These are phyloP conservation scores for Ganaspis sp. DNA, from an alignment of 1,140 invertebrate species.

Conservation along the genomic window DNA sequence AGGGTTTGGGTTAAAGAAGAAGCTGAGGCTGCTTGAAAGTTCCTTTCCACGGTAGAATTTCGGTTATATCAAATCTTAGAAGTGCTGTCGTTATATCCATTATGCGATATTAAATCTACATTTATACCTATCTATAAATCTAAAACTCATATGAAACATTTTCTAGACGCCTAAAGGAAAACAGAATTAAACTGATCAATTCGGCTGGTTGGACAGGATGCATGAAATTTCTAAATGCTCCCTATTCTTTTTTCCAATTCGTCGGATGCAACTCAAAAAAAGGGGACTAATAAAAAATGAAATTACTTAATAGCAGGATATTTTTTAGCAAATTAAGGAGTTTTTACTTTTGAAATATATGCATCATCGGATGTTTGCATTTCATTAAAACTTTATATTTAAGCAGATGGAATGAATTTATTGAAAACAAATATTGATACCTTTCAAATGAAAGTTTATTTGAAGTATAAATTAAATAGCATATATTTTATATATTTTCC, in stretches of 20 bases:
- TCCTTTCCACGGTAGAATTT: conserved; percentile 7
- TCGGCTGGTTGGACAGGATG: too few species aligned
- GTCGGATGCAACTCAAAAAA: too few species aligned
- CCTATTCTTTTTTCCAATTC: too few species aligned
- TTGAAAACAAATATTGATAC: neutral
- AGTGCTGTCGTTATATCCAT: conserved; percentile 14
- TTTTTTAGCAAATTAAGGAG: too few species aligned
- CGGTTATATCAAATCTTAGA: conserved; percentile 11
- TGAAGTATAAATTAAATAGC: neutral
- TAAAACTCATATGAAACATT: neutral
- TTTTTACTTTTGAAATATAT: neutral
- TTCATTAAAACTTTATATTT: neutral
- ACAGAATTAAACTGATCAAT: too few species aligned
- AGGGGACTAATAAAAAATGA: too few species aligned
- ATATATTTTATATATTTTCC: neutral
- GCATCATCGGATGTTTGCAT: neutral
- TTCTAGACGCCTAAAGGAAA: too few species aligned
- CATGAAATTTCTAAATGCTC: too few species aligned
- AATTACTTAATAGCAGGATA: too few species aligned
- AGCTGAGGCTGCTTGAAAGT: conserved; percentile 49
- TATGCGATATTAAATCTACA: conserved; percentile 8
- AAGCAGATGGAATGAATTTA: neutral
- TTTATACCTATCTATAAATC: conserved; percentile 5
- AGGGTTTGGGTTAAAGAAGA: conserved; percentile 61
- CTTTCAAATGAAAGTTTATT: neutral